Conservation (phyloP, 2,797 vertebrate genomes). For the Rhinoraja longicauda region DNA sequence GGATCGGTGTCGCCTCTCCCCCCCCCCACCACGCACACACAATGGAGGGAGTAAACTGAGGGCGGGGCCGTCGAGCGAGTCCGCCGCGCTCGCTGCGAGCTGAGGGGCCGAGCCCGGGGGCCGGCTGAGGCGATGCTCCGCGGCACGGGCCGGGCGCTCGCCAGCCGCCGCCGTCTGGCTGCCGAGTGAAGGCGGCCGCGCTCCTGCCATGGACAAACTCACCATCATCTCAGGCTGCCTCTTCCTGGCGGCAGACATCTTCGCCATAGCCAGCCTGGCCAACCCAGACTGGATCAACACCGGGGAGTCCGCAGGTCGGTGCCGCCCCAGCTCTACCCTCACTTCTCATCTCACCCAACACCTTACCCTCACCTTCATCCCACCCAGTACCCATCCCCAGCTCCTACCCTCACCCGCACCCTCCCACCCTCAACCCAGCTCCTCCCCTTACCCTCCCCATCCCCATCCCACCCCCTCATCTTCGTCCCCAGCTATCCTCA, state of each 20-base stretch:
- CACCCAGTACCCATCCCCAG: no score
- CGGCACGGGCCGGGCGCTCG: neutral
- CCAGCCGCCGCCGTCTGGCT: neutral
- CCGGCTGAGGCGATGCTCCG: constrained; percentile 17
- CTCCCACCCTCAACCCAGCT: no score
- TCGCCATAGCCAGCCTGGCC: constrained; percentile 89
- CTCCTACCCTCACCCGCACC: no score
- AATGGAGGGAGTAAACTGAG: neutral
- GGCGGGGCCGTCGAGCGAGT: constrained; percentile 43
- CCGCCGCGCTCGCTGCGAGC: constrained; percentile 50
- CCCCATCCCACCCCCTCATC: no score
- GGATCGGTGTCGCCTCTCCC: neutral
- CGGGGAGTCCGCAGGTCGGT: constrained; percentile 77
- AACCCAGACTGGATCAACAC: constrained; percentile 97
- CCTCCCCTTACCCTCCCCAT: no score
- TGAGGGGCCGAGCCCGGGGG: constrained; percentile 43
- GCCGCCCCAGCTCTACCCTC: neutral
- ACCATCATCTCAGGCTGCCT: constrained; percentile 94
- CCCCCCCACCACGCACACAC: neutral
- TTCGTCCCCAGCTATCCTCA: no score
- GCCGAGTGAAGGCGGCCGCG: neutral
- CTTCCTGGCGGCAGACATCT: constrained; percentile 90
- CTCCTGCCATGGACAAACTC: constrained; percentile 83
- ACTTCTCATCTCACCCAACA: neutral
- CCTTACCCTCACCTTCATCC: neutral